Evolutionary conservation across 2,888 invertebrate species (phyloP).

Genomic region (Pardosa pseudoannulata): DNA sequence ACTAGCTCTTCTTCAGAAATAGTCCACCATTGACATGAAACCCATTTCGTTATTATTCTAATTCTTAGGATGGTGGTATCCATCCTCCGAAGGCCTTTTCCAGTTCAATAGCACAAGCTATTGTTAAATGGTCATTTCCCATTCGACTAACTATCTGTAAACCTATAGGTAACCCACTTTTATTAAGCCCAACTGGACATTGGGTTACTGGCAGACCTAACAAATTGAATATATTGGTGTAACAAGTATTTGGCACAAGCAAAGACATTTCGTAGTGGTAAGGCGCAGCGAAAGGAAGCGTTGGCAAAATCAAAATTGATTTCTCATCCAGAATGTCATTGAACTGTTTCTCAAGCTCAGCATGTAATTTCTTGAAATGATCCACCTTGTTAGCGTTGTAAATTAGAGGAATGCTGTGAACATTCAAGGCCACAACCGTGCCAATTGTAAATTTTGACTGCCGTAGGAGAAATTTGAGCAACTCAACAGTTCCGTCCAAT

Average conservation of each 20-base stretch:
- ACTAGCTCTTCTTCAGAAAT: no score
- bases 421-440: neutral
- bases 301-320: constrained; percentile 88
- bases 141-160: constrained; percentile 82
- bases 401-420: neutral
- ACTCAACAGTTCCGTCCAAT: constrained; percentile 19
- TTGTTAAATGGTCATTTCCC: constrained; percentile 86
- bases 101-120: constrained; percentile 87
- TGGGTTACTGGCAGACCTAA: constrained; percentile 91
- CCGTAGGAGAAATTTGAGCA: constrained; percentile 24
- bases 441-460: constrained; percentile 1
- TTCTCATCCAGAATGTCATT: constrained; percentile 38
- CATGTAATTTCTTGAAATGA: neutral
- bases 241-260: constrained; percentile 89
- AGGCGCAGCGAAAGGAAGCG: constrained; percentile 91
- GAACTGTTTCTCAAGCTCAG: neutral
- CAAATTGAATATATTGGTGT: constrained; percentile 91
- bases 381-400: neutral
- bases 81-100: constrained; percentile 90
- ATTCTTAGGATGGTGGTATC: constrained; percentile 78
- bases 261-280: constrained; percentile 90
- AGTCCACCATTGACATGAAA: no score
- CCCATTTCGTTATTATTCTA: no score
- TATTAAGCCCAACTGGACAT: constrained; percentile 86
- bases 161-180: constrained; percentile 85